Evolutionary conservation across 2,797 vertebrate species (phyloP), one percentile per base, ranked within the genome.

Genomic region (Characodon lateralis): DNA sequence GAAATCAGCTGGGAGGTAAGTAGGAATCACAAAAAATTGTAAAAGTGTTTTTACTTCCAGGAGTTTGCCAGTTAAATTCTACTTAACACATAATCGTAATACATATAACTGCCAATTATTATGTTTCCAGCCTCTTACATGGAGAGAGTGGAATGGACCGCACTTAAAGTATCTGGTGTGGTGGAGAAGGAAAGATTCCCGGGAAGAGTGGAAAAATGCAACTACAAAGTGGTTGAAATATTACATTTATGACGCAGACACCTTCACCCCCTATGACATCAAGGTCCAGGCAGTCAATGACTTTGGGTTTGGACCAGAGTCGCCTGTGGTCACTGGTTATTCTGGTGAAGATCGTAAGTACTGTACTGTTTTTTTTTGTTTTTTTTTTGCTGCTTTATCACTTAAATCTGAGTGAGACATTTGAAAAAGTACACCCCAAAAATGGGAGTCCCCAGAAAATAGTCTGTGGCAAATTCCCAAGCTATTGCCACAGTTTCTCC

Each of bases 301-400:
- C 91, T 99, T 98, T 20, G 98, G 98, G 12, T 92, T 96, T 71
- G 98, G 97, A 5, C 97, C 97, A 0, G 98, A 99, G 93, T 97
- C 98, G 0, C 95, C 96, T 28, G 92, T 97, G 1, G 72, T 97
- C 89, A 96, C 95, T 26, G 98, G 98, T 61, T 99, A 97, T 35
- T 99, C 98, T 0, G 98, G 98, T 63, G 98, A 99, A 92, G 98
- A 98, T 87, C 98, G 98, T 99, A 92, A 97, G 98, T 98, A 88
- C 41, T 48, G 24, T 35, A 35, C 35, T 35, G 35, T 35, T 35
- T 35, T 48, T 18, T 39, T 59, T 70, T 35, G 35, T 35, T 35
- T 35, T 48, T 18, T 39, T 59, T 70, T 24, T 5, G 31, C 28
- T 72, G 59, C 16, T 35, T 72, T 35, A 8, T 50, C 31, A 63